Percentiles rank a stretch among this genome's conserved stretches.
phyloP scores from a whole-genome alignment of 2,797 vertebrate species.

The Rallus crepitans region DNA sequence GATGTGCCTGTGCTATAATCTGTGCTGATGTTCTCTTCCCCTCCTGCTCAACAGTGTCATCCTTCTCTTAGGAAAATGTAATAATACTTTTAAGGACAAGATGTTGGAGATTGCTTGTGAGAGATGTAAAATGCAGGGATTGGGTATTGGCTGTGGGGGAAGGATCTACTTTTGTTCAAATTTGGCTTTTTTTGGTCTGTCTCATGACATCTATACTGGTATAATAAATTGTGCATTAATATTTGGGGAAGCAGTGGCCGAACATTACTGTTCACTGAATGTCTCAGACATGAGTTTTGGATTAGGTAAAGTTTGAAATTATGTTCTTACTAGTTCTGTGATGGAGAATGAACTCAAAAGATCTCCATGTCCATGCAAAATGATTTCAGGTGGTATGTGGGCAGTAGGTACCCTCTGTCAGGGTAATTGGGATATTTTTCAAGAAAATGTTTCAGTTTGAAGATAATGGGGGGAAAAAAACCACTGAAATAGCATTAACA shows the following conservation, averaged over 20 bases:
- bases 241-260: background rate
- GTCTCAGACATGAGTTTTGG: rapidly evolving
- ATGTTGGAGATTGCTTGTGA: background rate
- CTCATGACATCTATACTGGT: background rate
- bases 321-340: background rate
- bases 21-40: rapidly evolving
- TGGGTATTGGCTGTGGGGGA: background rate
- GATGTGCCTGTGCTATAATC: rapidly evolving
- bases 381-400: background rate
- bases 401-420: background rate
- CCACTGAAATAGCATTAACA: background rate
- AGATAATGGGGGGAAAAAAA: background rate
- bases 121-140: background rate
- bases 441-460: background rate
- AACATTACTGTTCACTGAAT: background rate
- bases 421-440: background rate
- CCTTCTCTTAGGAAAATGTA: background rate
- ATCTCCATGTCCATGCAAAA: background rate
- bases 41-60: background rate
- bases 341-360: background rate
- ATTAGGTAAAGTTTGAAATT: background rate
- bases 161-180: background rate
- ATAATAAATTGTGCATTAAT: background rate
- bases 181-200: background rate
- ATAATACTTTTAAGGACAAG: background rate